Percentiles rank a stretch among this genome's conserved stretches.
These are phyloP conservation scores for Platysternon megacephalum DNA, from an alignment of 2,113 vertebrate genomes.

Conservation along the genomic window DNA sequence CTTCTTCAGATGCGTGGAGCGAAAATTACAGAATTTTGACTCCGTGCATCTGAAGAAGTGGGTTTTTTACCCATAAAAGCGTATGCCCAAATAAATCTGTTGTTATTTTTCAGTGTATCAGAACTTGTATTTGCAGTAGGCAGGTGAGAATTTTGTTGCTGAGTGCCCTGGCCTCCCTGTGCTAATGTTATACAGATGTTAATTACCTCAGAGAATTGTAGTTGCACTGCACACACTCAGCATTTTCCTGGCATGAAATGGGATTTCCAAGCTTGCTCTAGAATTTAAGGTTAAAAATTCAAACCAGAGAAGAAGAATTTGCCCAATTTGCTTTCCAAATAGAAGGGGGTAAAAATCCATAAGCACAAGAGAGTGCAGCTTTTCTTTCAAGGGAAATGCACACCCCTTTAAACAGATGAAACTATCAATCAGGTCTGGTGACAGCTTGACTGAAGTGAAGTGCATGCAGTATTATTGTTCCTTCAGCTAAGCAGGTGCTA, in stretches of 20 bases:
- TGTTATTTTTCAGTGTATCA: too few relatives aligned
- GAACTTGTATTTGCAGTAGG: neutral
- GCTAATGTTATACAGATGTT: rapidly evolving
- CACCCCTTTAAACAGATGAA: neutral
- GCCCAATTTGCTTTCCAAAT: rapidly evolving
- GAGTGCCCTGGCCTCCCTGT: neutral
- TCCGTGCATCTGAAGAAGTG: too few relatives aligned
- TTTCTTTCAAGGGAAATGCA: neutral
- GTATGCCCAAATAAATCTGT: too few relatives aligned
- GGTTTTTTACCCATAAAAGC: too few relatives aligned
- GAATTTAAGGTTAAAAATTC: neutral
- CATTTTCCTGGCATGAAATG: neutral
- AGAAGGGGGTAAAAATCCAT: neutral
- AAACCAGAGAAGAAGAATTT: neutral
- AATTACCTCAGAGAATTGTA: too few relatives aligned
- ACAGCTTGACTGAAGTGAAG: rapidly evolving
- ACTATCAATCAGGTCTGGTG: rapidly evolving
- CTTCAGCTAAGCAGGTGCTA: neutral
- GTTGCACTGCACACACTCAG: rapidly evolving
- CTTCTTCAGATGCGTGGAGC: too few relatives aligned
- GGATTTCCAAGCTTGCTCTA: neutral
- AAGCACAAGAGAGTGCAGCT: rapidly evolving
- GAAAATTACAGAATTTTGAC: too few relatives aligned
- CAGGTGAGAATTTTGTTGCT: rapidly evolving
- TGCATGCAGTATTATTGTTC: rapidly evolving